A percentile compares a stretch with the other conserved stretches of the same genome.
These are phyloP conservation scores for Caenorhabditis imperialis DNA, from an alignment of 2,888 invertebrate species.

Conservation along the genomic window DNA sequence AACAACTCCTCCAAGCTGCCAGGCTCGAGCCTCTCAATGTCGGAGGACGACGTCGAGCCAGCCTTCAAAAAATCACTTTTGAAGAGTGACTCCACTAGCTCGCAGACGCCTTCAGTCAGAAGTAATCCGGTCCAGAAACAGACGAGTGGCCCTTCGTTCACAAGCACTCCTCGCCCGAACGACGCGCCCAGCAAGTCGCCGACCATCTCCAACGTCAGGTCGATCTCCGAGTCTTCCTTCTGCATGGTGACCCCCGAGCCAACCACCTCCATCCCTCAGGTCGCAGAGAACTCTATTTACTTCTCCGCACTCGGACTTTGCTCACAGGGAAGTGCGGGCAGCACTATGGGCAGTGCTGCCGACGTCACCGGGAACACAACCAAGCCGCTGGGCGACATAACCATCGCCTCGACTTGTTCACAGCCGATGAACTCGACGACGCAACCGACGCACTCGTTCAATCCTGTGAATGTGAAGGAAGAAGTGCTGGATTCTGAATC, in stretches of 20 bases:
- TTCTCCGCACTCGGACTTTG: constrained; percentile 16
- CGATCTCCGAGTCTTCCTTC: constrained; percentile 23
- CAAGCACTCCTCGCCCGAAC: constrained; percentile 13
- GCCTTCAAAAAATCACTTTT: constrained; percentile 25
- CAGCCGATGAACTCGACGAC: neutral
- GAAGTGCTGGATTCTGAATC: constrained; percentile 4
- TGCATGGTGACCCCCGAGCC: constrained; percentile 9
- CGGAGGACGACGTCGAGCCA: constrained; percentile 35
- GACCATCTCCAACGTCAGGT: constrained; percentile 32
- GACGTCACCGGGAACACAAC: neutral
- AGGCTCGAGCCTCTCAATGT: constrained; percentile 19
- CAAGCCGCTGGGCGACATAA: neutral
- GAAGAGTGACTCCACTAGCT: constrained; percentile 9
- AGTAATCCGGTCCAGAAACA: constrained; percentile 5
- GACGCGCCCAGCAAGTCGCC: constrained; percentile 1
- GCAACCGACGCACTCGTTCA: too few species aligned
- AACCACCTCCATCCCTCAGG: neutral
- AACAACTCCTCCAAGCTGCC: constrained; percentile 3
- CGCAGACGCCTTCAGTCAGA: constrained; percentile 8
- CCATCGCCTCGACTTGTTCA: constrained; percentile 12
- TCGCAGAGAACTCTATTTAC: constrained; percentile 9
- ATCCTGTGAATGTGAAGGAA: constrained; percentile 14
- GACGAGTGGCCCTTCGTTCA: constrained; percentile 20
- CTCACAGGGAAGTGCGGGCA: neutral
- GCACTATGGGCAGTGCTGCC: neutral